Percentiles rank a stretch among this genome's conserved stretches.
phyloP scores from a whole-genome alignment of 2,113 vertebrate genomes.

The Crotalus horridus region DNA sequence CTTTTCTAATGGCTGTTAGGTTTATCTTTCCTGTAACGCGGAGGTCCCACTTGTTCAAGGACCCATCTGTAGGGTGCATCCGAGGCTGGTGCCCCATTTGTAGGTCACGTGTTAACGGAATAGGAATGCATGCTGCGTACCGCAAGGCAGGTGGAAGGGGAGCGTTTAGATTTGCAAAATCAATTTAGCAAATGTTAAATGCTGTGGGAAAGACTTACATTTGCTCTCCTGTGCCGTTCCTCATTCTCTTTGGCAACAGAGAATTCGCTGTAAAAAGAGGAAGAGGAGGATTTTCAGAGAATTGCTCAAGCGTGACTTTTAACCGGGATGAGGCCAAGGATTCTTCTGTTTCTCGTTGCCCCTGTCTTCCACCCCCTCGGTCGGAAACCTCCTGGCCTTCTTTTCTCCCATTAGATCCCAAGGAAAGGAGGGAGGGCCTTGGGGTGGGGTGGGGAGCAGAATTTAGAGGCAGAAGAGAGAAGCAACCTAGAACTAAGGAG shows the following conservation, averaged over 20 bases:
- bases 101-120: background rate
- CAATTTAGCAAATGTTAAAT: background rate
- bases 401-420: too few relatives aligned
- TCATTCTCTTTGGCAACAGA: background rate
- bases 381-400: too few relatives aligned
- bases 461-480: too few relatives aligned
- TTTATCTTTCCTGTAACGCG: background rate
- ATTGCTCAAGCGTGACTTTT: background rate
- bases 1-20: background rate
- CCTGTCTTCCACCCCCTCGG: too few relatives aligned
- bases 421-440: too few relatives aligned
- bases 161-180: background rate
- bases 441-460: too few relatives aligned
- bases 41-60: background rate
- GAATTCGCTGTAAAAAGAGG: background rate
- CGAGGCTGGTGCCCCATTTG: background rate
- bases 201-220: background rate
- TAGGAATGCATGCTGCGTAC: background rate
- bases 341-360: background rate
- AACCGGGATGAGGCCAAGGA: background rate
- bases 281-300: background rate
- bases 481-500: too few relatives aligned
- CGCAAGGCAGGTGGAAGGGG: background rate
- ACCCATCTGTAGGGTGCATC: background rate
- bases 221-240: background rate